Evolutionary conservation across 2,888 invertebrate species (phyloP).

Genomic region (Prenolepis imparis): DNA sequence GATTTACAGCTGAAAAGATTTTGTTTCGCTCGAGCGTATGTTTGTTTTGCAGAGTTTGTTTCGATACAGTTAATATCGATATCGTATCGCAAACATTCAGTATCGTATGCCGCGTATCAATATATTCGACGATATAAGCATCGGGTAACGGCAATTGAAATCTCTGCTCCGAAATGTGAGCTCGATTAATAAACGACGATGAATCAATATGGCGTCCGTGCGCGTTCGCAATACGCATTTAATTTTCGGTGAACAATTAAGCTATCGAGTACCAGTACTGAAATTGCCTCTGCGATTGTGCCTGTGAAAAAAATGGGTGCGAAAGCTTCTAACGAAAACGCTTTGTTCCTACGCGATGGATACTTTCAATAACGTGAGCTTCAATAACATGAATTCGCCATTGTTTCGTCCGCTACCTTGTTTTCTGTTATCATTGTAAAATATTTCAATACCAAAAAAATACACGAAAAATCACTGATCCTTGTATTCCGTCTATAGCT

Average conservation of each 20-base stretch:
- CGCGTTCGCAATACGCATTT: neutral
- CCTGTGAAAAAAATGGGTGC: neutral
- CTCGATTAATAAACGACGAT: conserved; percentile 36
- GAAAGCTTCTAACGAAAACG: neutral
- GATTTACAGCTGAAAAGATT: neutral
- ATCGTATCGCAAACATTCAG: neutral
- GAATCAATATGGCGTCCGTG: conserved; percentile 33
- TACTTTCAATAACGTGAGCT: neutral
- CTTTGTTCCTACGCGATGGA: neutral
- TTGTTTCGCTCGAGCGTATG: neutral
- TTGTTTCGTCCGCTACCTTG: neutral
- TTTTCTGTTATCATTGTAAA: neutral
- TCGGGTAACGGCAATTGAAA: conserved; percentile 25
- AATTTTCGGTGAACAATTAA: conserved; percentile 43
- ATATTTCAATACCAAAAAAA: conserved; percentile 8
- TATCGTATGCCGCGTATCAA: neutral
- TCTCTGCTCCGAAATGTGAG: conserved; percentile 8
- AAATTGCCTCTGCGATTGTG: neutral
- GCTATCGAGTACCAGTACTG: neutral
- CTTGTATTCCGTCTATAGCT: neutral
- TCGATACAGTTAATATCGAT: conserved; percentile 6
- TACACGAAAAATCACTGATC: neutral
- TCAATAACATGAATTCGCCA: neutral
- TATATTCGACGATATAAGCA: conserved; percentile 10
- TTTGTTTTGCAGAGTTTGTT: neutral